Base-by-base conservation (phyloP, 2,888 invertebrate genomes). In the Xestia ashworthii region DNA sequence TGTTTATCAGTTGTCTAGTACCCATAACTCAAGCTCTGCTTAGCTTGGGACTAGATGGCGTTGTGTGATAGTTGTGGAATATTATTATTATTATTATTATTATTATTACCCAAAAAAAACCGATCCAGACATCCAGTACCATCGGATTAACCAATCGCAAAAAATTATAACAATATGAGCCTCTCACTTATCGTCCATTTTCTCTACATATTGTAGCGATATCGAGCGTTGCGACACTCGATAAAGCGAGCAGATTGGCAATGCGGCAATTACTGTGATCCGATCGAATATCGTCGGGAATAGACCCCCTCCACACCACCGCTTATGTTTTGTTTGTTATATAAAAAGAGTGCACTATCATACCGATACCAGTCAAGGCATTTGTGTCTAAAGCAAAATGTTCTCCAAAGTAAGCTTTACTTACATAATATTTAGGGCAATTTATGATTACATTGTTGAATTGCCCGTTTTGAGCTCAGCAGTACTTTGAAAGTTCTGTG, bases 311-410 rank as follows among this genome's bases (percentile, higher is more conserved):
- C 95, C 94, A 93, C 85, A 76, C 84, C 86, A 76, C 83, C 85
- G 87, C 91, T 94, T 93, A 93, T 93, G 92, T 95, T 96, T 96
- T 96, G 95, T 96, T 96, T 94, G 94, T 95, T 96, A 96, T 96
- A 96, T 96, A 96, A 96, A 96, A 96, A 96, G 95, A 95, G 93
- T 92, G 91, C 93, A 86, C 92, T 94, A 93, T 93, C 94, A 93
- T 89, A 93, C 92, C 90, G 89, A 92, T 91, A 95, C 92, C 96
- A 96, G 95, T 96, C 94, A 94, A 94, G 91, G 92, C 92, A 94
- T 94, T 95, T 94, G 95, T 93, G 90, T 93, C 92, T 91, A 93
- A 93, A 95, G 94, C 95, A 95, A 95, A 95, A 96, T 96, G 96
- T 95, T 94, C 93, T 94, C 95, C 88, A 96, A 96, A 96, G 96